Evolutionary conservation across 37 sponge, comb jelly and placozoan species (phyloP).

Genomic region (Cladorhizidae sp.): DNA sequence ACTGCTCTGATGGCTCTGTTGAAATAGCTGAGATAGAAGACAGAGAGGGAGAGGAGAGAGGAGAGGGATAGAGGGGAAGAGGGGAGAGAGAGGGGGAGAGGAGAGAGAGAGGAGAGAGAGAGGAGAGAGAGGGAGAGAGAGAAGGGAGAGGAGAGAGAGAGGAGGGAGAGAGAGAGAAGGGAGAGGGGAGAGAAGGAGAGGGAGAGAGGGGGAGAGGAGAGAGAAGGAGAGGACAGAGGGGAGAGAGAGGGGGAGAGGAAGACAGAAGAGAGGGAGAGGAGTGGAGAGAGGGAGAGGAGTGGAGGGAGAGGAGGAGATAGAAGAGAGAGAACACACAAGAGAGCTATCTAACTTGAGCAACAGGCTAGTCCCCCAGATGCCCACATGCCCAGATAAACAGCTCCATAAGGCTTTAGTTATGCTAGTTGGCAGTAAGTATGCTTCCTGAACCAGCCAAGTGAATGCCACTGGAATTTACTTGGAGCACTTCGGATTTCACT

Average conservation of each 20-base stretch:
- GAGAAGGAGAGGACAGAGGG: not conserved
- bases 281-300: not conserved
- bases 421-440: too few species aligned
- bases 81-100: not conserved
- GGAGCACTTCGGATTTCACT: too few species aligned
- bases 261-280: not conserved
- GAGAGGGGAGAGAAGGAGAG: not conserved
- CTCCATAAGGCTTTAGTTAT: too few species aligned
- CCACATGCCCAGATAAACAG: too few species aligned
- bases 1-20: too few species aligned
- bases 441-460: too few species aligned
- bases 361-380: too few species aligned
- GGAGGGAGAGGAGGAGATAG: too few species aligned
- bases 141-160: not conserved
- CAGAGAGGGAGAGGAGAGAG: not conserved
- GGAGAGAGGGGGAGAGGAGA: not conserved
- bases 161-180: not conserved
- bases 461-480: too few species aligned
- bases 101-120: not conserved
- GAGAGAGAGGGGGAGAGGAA: slow-evolving; percentile 1
- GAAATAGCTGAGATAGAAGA: too few species aligned
- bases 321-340: too few species aligned
- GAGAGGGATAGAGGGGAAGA: not conserved
- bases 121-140: not conserved
- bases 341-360: too few species aligned